These are phyloP conservation scores for Camponotus pennsylvanicus DNA, from an alignment of 1,140 invertebrate species.

Conservation along the genomic window DNA sequence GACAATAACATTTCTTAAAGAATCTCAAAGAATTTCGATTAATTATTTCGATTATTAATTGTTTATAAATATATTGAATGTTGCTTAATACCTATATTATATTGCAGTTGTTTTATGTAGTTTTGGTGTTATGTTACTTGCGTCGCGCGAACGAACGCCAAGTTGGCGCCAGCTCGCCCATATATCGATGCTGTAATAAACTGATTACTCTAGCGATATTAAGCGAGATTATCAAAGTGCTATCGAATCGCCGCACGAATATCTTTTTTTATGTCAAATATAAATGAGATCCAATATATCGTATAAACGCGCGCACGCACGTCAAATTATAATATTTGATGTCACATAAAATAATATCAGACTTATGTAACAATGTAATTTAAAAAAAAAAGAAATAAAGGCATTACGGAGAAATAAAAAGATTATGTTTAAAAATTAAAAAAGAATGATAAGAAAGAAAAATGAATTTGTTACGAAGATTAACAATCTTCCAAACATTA, in stretches of 20 bases:
- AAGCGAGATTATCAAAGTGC: slow-evolving; percentile 7
- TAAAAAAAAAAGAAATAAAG: background rate
- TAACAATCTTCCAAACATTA: background rate
- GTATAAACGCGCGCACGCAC: background rate
- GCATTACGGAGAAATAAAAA: background rate
- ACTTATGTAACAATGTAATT: background rate
- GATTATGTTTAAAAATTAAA: slow-evolving; percentile 3
- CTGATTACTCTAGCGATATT: slow-evolving; percentile 19
- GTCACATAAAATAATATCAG: background rate
- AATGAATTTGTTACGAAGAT: background rate
- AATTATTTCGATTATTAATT: background rate
- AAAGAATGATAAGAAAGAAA: background rate
- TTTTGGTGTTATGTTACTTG: slow-evolving; percentile 24
- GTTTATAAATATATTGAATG: background rate
- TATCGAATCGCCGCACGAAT: slow-evolving; percentile 5
- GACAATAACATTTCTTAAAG: background rate
- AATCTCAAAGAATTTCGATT: background rate
- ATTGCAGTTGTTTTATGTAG: background rate
- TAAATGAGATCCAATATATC: background rate
- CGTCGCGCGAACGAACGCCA: background rate
- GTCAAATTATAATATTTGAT: background rate
- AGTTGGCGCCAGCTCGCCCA: background rate
- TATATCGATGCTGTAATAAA: slow-evolving; percentile 15
- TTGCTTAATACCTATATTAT: background rate
- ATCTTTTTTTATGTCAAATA: slow-evolving; percentile 4